A percentile compares a stretch with the other conserved stretches of the same genome.
These are phyloP conservation scores for Vimba vimba DNA, from an alignment of 2,113 vertebrate species.

Conservation along the genomic window DNA sequence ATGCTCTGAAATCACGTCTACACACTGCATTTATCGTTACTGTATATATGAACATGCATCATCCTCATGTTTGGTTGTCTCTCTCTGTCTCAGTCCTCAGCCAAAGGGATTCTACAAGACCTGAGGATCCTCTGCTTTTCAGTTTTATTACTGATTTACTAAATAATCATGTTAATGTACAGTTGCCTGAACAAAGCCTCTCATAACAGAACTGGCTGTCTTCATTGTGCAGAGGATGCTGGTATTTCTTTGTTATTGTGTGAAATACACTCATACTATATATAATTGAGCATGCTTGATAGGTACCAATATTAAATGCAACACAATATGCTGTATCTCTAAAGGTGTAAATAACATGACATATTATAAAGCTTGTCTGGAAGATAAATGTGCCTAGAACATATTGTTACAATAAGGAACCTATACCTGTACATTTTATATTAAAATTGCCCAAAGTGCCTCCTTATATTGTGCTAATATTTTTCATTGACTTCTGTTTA, in stretches of 20 bases:
- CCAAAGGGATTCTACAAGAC: conserved; percentile 74
- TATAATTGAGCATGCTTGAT: background rate
- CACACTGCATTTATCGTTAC: background rate
- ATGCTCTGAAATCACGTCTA: background rate
- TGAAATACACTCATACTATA: background rate
- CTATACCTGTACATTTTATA: background rate
- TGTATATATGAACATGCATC: background rate
- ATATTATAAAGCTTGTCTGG: background rate
- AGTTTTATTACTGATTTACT: background rate
- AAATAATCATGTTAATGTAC: background rate
- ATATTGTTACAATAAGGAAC: too few relatives aligned
- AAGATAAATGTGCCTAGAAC: background rate
- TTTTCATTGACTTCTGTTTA: conserved; percentile 1
- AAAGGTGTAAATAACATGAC: background rate
- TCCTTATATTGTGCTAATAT: background rate
- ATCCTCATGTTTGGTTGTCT: conserved; percentile 11
- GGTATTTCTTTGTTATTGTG: background rate
- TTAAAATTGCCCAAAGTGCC: background rate
- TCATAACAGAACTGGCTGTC: background rate
- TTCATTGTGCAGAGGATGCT: background rate
- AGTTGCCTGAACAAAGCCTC: background rate
- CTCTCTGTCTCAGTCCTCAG: conserved; percentile 65
- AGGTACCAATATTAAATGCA: background rate
- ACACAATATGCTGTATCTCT: background rate
- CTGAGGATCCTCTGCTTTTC: conserved; percentile 36